Evolutionary conservation across 2,113 vertebrate genomes (phyloP).

Genomic region (Phocoena phocoena): DNA sequence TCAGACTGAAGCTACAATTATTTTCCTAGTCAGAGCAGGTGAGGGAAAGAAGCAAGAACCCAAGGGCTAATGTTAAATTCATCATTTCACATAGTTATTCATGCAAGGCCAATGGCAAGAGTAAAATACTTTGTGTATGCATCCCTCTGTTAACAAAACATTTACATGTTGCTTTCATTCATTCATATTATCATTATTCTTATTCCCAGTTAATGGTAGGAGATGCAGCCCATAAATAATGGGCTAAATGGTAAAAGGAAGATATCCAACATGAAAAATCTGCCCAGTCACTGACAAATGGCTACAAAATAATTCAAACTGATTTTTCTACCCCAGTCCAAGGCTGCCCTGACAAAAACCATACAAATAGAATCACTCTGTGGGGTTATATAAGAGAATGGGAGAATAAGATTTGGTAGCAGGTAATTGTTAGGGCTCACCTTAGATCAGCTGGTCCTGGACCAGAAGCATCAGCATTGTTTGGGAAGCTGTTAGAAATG

Average conservation of each 20-base stretch:
- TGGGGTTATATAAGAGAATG: neutral
- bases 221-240: neutral
- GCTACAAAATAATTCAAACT: neutral
- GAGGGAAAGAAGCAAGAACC: neutral
- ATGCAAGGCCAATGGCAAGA: neutral
- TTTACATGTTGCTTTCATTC: neutral
- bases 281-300: neutral
- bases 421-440: neutral
- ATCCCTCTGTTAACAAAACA: neutral
- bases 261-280: neutral
- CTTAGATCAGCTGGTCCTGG: neutral
- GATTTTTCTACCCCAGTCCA: neutral
- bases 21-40: slow-evolving; percentile 27
- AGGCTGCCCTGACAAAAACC: neutral
- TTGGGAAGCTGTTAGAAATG: neutral
- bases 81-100: neutral
- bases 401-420: neutral
- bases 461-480: neutral
- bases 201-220: neutral
- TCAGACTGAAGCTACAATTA: slow-evolving; percentile 46
- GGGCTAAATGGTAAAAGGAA: neutral
- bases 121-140: neutral
- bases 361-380: neutral
- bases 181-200: neutral
- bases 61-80: neutral